phyloP scores from a whole-genome alignment of 1,140 invertebrate genomes.

The Micrasema minimum region DNA sequence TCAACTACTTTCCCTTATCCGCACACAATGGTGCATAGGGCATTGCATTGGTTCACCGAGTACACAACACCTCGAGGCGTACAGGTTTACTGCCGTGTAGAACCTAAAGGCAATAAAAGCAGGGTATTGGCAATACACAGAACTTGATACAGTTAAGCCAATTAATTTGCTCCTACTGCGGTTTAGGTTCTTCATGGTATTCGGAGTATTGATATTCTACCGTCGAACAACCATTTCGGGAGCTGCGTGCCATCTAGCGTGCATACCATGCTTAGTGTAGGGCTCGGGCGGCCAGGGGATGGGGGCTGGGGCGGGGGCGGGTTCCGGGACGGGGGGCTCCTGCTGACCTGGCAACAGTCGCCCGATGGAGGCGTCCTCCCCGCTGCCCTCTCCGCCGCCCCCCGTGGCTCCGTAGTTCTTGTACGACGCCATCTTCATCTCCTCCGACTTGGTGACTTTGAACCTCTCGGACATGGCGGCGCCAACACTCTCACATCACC shows the following conservation, averaged over 20 bases:
- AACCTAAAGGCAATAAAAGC: neutral
- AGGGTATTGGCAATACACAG: neutral
- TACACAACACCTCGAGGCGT: too few species aligned
- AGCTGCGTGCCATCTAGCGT: constrained; percentile 29
- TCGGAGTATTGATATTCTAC: too few species aligned
- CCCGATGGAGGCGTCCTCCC: constrained; percentile 34
- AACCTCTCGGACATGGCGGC: constrained; percentile 65
- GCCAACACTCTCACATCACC: too few species aligned
- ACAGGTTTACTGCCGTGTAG: too few species aligned
- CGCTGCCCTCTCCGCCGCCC: constrained; percentile 40
- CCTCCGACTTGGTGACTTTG: constrained; percentile 66
- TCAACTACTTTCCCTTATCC: too few species aligned
- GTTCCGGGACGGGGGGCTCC: neutral
- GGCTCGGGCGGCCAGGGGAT: constrained; percentile 18
- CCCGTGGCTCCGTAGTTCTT: constrained; percentile 65
- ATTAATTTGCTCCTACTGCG: too few species aligned
- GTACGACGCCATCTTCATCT: constrained; percentile 58
- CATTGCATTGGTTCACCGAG: too few species aligned
- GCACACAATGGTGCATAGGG: too few species aligned
- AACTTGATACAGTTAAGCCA: neutral
- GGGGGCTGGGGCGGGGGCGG: constrained; percentile 7
- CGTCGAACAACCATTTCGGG: neutral
- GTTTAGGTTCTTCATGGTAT: too few species aligned
- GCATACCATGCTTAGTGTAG: constrained; percentile 34
- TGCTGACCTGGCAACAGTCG: constrained; percentile 44